phyloP scores from a whole-genome alignment of 2,888 invertebrate genomes.

The Campaea margaritaria region DNA sequence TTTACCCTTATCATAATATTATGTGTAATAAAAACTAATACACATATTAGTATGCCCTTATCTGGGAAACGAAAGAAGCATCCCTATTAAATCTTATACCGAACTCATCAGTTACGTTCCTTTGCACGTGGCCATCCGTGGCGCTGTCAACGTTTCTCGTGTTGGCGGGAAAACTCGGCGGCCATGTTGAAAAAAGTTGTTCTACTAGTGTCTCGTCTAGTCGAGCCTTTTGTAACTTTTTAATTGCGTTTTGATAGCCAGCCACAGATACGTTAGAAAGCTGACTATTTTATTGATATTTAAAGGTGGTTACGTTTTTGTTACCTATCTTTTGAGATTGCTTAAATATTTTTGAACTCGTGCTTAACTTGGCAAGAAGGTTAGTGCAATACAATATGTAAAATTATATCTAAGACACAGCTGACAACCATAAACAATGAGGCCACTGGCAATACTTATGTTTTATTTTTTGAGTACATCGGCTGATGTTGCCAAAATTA shows the following conservation, averaged over 20 bases:
- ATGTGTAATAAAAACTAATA: constrained; percentile 14
- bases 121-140: constrained; percentile 66
- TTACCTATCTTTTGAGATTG: too few relatives aligned
- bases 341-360: too few relatives aligned
- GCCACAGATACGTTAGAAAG: neutral
- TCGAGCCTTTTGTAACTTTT: constrained; percentile 23
- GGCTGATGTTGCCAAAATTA: too few relatives aligned
- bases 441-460: too few relatives aligned
- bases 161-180: constrained; percentile 62
- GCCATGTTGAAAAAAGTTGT: constrained; percentile 76
- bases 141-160: constrained; percentile 61
- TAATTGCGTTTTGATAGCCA: constrained; percentile 28
- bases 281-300: too few relatives aligned
- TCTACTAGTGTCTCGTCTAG: constrained; percentile 56
- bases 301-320: too few relatives aligned
- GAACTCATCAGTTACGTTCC: constrained; percentile 56
- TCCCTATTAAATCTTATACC: constrained; percentile 48
- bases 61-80: constrained; percentile 37
- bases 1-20: constrained; percentile 31
- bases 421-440: too few relatives aligned
- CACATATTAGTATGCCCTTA: constrained; percentile 19
- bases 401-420: too few relatives aligned
- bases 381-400: too few relatives aligned
- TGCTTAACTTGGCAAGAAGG: too few relatives aligned
- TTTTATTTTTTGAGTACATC: too few relatives aligned